Conservation (phyloP, 2,888 invertebrate genomes). For the Lomographa bimaculata region DNA sequence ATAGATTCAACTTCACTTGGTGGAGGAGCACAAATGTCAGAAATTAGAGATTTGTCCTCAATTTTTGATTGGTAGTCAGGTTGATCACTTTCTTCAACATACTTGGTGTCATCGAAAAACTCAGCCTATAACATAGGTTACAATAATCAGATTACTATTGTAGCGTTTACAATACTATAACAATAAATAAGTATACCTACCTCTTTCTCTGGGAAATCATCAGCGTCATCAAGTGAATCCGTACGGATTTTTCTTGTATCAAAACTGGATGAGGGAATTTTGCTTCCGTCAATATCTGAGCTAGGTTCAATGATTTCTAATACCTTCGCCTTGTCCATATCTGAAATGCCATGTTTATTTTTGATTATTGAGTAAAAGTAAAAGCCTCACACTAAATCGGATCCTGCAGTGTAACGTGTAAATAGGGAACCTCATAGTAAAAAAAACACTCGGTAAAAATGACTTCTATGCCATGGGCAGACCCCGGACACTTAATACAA, state of each 20-base stretch:
- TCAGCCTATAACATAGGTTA: constrained; percentile 55
- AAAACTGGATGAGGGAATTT: constrained; percentile 65
- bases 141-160: not conserved
- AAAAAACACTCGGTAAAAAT: too few species aligned
- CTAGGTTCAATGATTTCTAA: constrained; percentile 79
- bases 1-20: constrained; percentile 40
- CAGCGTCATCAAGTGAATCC: constrained; percentile 79
- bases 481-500: too few species aligned
- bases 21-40: constrained; percentile 39
- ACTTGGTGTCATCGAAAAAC: constrained; percentile 65
- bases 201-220: constrained; percentile 81
- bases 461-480: too few species aligned
- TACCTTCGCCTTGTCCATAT: constrained; percentile 81
- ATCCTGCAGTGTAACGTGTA: too few species aligned
- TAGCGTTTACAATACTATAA: not conserved
- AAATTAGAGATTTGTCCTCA: constrained; percentile 31
- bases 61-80: constrained; percentile 39
- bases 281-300: constrained; percentile 65
- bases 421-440: too few species aligned
- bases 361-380: too few species aligned
- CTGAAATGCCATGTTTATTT: constrained; percentile 43
- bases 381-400: too few species aligned
- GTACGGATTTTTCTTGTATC: constrained; percentile 74
- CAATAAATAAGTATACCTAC: constrained; percentile 50
- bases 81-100: constrained; percentile 43